Evolutionary conservation across 2,797 vertebrate species (phyloP).

Genomic region (Poecilia picta): DNA sequence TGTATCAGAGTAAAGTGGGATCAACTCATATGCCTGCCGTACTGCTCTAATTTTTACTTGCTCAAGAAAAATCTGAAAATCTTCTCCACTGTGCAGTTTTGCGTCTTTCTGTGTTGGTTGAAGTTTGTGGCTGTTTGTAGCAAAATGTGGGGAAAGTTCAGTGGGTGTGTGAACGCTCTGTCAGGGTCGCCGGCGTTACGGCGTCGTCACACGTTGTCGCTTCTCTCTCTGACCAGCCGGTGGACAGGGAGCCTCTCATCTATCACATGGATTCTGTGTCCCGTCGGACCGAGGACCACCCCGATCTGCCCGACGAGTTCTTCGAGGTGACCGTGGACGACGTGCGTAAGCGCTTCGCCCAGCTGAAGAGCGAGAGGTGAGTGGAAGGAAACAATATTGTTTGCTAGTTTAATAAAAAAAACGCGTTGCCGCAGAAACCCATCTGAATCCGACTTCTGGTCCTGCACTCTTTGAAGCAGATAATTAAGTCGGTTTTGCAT

Average conservation of each 20-base stretch:
- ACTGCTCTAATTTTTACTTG: not conserved
- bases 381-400: constrained; percentile 16
- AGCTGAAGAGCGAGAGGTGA: constrained; percentile 94
- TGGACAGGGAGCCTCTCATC: constrained; percentile 86
- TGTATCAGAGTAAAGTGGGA: too few relatives aligned
- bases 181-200: not conserved
- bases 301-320: constrained; percentile 91
- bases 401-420: constrained; percentile 15
- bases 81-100: not conserved
- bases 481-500: constrained; percentile 50
- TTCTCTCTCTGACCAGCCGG: constrained; percentile 68
- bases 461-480: constrained; percentile 43
- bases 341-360: constrained; percentile 91
- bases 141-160: not conserved
- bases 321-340: constrained; percentile 97
- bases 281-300: constrained; percentile 21
- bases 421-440: constrained; percentile 42
- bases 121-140: not conserved
- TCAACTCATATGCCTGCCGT: not conserved
- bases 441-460: constrained; percentile 48
- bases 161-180: not conserved
- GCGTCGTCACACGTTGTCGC: not conserved
- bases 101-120: not conserved
- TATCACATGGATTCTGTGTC: constrained; percentile 86
- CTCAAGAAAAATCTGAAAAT: not conserved